Conservation (phyloP, 92 coral and sea anemone genomes). For the Actinernus sp. region DNA sequence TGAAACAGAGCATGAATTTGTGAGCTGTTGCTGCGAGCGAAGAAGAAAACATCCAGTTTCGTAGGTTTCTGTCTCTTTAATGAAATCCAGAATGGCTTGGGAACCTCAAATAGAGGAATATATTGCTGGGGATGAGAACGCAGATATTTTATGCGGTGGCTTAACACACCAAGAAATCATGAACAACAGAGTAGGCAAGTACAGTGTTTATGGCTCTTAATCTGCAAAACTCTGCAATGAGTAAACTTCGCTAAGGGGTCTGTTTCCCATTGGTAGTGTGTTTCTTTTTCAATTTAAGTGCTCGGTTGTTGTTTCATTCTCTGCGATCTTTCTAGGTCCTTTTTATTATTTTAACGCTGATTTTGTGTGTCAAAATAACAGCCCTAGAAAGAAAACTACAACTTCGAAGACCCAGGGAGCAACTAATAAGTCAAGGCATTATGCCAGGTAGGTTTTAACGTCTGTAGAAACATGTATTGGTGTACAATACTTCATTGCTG, state of each 20-base stretch:
- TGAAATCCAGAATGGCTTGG: constrained; percentile 4
- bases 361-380: constrained; percentile 26
- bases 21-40: background rate
- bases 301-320: background rate
- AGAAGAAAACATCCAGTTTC: background rate
- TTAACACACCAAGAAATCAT: constrained; percentile 80
- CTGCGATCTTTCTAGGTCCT: background rate
- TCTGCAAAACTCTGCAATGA: background rate
- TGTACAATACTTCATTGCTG: constrained; percentile 6
- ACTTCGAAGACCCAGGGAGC: constrained; percentile 90
- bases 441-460: constrained; percentile 88
- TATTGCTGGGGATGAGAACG: background rate
- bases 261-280: background rate
- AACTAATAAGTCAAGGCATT: constrained; percentile 93
- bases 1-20: background rate
- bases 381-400: constrained; percentile 92
- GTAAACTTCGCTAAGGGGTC: background rate
- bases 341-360: background rate
- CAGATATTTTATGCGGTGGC: background rate
- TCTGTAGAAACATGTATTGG: background rate
- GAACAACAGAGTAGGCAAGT: constrained; percentile 90
- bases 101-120: constrained; percentile 1
- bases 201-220: constrained; percentile 8
- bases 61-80: too few relatives aligned
- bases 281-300: background rate